Percentiles rank a stretch among this genome's conserved stretches.
Evolutionary conservation across 2,797 vertebrate genomes (phyloP).

Genomic region (Molossus molossus): DNA sequence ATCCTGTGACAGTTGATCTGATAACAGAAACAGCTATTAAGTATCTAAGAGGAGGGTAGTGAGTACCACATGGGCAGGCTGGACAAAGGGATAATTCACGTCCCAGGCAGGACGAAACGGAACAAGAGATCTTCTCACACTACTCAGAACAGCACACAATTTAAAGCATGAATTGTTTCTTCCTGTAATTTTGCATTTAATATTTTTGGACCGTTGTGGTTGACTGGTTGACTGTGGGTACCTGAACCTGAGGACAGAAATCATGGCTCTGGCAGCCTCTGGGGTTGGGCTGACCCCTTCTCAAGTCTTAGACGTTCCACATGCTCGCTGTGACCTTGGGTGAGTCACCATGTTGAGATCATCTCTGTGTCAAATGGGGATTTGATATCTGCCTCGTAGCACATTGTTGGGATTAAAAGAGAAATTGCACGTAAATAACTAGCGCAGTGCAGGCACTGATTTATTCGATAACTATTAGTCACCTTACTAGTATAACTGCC

Average conservation of each 20-base stretch:
- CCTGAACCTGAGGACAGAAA: background rate
- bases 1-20: background rate
- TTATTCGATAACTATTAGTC: background rate
- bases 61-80: background rate
- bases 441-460: background rate
- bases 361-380: background rate
- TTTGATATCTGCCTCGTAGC: background rate
- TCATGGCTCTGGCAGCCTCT: background rate
- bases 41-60: background rate
- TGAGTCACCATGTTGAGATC: background rate
- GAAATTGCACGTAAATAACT: background rate
- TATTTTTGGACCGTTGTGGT: background rate
- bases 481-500: background rate
- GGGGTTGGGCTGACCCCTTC: background rate
- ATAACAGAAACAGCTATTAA: background rate
- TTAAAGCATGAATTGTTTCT: background rate
- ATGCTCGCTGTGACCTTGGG: background rate
- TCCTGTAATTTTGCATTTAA: background rate
- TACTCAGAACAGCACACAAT: background rate
- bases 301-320: background rate
- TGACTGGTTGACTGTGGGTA: background rate
- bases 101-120: background rate
- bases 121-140: too few relatives aligned
- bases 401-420: conserved; percentile 28
- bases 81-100: background rate